These are phyloP conservation scores for Podarcis lilfordi DNA, from an alignment of 2,797 vertebrate genomes.

Conservation along the genomic window DNA sequence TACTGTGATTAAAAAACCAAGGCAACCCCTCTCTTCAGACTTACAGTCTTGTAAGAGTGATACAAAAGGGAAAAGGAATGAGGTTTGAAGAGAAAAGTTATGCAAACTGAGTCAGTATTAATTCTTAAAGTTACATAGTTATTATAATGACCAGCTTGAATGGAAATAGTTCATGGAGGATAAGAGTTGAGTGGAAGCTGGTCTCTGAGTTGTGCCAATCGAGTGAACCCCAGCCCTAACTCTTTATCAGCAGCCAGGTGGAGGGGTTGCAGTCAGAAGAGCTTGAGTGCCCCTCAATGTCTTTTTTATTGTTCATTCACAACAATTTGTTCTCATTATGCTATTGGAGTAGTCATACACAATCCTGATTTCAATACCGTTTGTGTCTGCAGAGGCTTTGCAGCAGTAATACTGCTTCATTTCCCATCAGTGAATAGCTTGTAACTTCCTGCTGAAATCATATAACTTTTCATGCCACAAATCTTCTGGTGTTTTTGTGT, in stretches of 20 bases:
- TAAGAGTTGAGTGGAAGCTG: not conserved
- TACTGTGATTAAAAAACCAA: not conserved
- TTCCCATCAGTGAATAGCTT: too few species aligned
- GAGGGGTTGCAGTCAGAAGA: not conserved
- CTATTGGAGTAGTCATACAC: too few species aligned
- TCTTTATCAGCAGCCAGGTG: not conserved
- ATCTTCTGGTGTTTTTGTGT: too few species aligned
- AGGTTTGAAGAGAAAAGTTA: too few species aligned
- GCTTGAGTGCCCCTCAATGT: not conserved
- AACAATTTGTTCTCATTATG: too few species aligned
- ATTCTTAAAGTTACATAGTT: not conserved
- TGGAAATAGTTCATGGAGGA: not conserved
- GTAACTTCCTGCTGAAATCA: too few species aligned
- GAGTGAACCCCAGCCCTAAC: not conserved
- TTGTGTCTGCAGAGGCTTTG: too few species aligned
- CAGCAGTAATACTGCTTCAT: too few species aligned
- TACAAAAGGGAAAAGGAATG: not conserved
- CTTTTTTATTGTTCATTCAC: too few species aligned
- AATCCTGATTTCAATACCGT: too few species aligned
- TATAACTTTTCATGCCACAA: too few species aligned
- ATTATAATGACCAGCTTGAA: not conserved
- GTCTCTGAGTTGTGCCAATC: not conserved
- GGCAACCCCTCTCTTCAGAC: too few species aligned
- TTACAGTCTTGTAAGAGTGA: not conserved
- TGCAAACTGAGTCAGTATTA: not conserved